Conservation (phyloP, 2,797 vertebrate species). For the Mastacembelus armatus region DNA sequence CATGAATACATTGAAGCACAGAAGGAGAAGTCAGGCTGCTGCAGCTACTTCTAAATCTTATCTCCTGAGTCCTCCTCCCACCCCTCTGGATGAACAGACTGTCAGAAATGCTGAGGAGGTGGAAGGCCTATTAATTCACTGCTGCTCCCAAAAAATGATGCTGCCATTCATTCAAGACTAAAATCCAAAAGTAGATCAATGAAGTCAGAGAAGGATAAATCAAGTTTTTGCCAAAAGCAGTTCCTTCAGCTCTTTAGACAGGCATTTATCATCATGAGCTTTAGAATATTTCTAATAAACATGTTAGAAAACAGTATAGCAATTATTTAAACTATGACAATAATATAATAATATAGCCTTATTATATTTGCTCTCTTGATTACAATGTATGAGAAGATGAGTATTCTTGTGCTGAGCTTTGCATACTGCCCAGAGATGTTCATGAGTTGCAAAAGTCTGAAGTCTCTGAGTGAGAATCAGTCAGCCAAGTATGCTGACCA, state of each 20-base stretch:
- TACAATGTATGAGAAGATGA: conserved; percentile 9
- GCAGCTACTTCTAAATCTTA: conserved; percentile 76
- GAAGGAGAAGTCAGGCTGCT: conserved; percentile 90
- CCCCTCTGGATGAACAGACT: conserved; percentile 25
- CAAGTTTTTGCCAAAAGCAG: background rate
- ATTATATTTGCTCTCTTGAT: background rate
- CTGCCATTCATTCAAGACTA: conserved; percentile 39
- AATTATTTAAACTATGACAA: background rate
- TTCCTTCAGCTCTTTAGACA: conserved; percentile 1
- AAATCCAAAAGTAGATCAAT: conserved; percentile 29
- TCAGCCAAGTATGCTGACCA: too few species aligned
- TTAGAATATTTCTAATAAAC: background rate
- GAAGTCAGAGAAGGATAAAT: conserved; percentile 15
- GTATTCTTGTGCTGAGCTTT: background rate
- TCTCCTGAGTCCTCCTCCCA: conserved; percentile 20
- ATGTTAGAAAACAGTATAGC: background rate
- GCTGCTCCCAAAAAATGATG: conserved; percentile 40
- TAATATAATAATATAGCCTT: background rate
- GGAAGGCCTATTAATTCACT: conserved; percentile 25
- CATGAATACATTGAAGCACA: conserved; percentile 91
- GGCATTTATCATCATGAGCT: background rate
- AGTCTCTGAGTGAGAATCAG: background rate
- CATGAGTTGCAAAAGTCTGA: too few species aligned
- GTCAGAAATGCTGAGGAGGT: conserved; percentile 41
- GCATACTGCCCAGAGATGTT: background rate